Conservation (phyloP, 1,140 invertebrate species). For the Asbolus verrucosus region DNA sequence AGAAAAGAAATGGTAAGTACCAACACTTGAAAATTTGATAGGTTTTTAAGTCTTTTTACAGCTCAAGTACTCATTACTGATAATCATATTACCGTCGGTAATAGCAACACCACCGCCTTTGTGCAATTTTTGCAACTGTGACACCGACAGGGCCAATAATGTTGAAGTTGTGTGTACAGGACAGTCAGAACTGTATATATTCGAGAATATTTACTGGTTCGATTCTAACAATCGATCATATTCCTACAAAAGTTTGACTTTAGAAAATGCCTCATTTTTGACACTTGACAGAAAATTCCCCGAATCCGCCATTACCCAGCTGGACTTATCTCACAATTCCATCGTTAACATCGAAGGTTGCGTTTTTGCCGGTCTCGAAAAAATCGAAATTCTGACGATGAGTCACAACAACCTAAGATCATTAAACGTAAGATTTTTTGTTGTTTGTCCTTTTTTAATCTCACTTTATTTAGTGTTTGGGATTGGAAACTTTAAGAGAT, state of each 20-base stretch:
- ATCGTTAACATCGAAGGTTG: constrained; percentile 71
- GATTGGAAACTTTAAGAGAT: constrained; percentile 69
- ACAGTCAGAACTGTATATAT: not conserved
- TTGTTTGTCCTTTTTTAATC: no score
- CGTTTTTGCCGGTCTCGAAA: constrained; percentile 73
- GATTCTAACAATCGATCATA: not conserved
- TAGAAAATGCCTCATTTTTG: not conserved
- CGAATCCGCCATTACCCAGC: constrained; percentile 43
- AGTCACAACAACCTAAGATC: constrained; percentile 75
- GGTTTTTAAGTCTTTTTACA: no score
- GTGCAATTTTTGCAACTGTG: not conserved
- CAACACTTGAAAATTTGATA: no score
- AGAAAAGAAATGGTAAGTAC: no score
- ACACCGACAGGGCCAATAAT: not conserved
- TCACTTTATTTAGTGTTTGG: constrained; percentile 67
- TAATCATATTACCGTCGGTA: no score
- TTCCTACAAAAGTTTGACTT: not conserved
- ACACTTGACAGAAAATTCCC: constrained; percentile 52
- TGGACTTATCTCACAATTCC: constrained; percentile 63
- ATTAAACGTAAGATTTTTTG: constrained; percentile 73
- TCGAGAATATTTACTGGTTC: not conserved
- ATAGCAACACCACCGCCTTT: no score
- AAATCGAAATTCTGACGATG: constrained; percentile 74
- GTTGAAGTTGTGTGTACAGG: not conserved
- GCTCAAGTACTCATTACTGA: no score